A percentile compares a stretch with the other conserved stretches of the same genome.
Conservation (phyloP, 2,888 invertebrate genomes). For the Cantharis flavilabris region DNA sequence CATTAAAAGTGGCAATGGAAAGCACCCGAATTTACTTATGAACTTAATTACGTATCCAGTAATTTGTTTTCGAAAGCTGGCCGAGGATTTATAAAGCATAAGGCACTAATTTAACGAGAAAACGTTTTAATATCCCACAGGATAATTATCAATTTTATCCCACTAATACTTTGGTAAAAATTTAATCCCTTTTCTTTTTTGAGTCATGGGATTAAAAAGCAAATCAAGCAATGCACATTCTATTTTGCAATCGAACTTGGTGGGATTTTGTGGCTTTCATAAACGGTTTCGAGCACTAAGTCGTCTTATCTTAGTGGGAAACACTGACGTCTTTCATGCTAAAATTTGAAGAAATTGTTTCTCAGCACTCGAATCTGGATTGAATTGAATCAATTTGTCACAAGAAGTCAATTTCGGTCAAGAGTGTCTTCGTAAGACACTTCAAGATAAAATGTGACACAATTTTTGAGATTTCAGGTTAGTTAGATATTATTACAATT, state of each 20-base stretch:
- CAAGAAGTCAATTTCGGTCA: background rate
- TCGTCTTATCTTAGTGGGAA: background rate
- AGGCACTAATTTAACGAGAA: background rate
- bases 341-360: background rate
- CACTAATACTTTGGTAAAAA: background rate
- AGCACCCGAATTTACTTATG: background rate
- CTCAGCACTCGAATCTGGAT: background rate
- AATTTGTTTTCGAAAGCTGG: background rate
- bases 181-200: background rate
- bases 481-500: too few species aligned
- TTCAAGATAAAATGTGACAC: background rate
- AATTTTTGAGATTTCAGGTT: background rate
- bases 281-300: background rate
- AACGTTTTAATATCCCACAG: background rate
- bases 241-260: background rate
- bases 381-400: background rate
- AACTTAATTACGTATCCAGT: background rate
- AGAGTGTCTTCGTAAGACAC: background rate
- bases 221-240: background rate
- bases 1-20: background rate
- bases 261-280: too few species aligned
- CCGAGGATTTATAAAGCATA: background rate
- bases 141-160: background rate
- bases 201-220: background rate
- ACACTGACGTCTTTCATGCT: background rate